Evolutionary conservation across 2,888 invertebrate species (phyloP).

Genomic region (Tenthredo amoena): DNA sequence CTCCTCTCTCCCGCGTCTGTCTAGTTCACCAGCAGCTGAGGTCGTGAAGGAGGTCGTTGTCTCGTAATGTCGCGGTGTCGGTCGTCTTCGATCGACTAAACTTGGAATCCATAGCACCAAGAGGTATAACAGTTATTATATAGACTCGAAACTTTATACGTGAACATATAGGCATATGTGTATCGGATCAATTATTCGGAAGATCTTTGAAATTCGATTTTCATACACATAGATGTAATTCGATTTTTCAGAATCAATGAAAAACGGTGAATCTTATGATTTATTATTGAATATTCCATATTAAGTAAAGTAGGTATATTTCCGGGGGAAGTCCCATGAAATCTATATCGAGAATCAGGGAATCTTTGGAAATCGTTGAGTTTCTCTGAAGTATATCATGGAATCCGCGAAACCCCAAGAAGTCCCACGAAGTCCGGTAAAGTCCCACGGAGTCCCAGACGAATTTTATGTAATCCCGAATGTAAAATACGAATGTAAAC

Average conservation of each 20-base stretch:
- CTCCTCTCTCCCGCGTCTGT: neutral
- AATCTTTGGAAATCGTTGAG: too few species aligned
- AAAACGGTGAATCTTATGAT: too few species aligned
- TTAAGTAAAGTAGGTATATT: too few species aligned
- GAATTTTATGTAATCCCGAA: neutral
- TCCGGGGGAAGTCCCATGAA: too few species aligned
- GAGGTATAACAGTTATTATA: neutral
- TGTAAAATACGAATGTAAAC: too few species aligned
- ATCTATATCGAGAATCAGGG: too few species aligned
- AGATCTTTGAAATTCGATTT: neutral
- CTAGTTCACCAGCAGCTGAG: slow-evolving; percentile 3
- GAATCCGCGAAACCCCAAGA: neutral
- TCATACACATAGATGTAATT: too few species aligned
- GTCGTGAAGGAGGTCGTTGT: slow-evolving; percentile 39
- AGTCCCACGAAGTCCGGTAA: too few species aligned
- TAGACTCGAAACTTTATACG: neutral
- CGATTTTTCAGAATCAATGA: too few species aligned
- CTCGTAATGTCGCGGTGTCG: neutral
- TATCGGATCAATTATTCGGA: neutral
- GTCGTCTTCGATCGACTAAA: slow-evolving; percentile 15
- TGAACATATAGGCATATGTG: neutral
- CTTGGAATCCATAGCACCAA: neutral
- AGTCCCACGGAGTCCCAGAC: too few species aligned
- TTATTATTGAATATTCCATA: too few species aligned
- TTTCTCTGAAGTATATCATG: too few species aligned